Base-by-base conservation (phyloP, 2,113 vertebrate genomes). In the Sinocyclocheilus anophthalmus region DNA sequence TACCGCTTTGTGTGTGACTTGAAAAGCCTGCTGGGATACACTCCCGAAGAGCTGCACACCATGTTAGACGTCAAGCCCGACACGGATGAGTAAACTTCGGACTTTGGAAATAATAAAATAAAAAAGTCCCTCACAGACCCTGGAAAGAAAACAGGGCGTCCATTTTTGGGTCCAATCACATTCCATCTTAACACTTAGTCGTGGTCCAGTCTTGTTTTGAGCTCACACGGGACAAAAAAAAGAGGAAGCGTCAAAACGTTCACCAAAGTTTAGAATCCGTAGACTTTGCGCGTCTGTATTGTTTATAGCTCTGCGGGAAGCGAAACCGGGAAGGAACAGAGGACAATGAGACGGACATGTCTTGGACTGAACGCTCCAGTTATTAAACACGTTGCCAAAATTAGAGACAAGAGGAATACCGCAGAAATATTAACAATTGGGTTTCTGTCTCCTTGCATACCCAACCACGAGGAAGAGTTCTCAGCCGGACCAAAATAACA, bases 1-100 rank as follows among this genome's bases (percentile, higher is more conserved):
- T 99, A 99, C 90, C 98, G 98, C 88, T 99, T 99, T 26, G 98
- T 99, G 26, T 99, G 98, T 63, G 98, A 99, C 95, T 95, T 99
- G 92, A 99, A 99, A 90, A 99, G 95, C 93, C 95, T 99, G 85
- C 95, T 99, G 94, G 98, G 98, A 5, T 99, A 99, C 94, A 96
- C 94, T 0, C 98, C 98, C 0, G 98, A 99, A 92, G 98, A 99
- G 92, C 97, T 99, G 57, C 98, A 99, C 0, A 96, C 97, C 89
- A 99, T 99, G 98, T 92, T 99, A 93, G 98, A 99, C 3, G 97
- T 99, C 92, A 99, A 99, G 91, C 98, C 98, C 0, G 98, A 99
- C 2, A 95, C 96, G 0, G 98, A 99, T 0, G 98, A 99, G 95
- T 99, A 96, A 97, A 90, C 30, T 65, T 81, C 84, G 88, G 80